phyloP scores from a whole-genome alignment of 2,113 vertebrate species.

The Onychostoma macrolepis region DNA sequence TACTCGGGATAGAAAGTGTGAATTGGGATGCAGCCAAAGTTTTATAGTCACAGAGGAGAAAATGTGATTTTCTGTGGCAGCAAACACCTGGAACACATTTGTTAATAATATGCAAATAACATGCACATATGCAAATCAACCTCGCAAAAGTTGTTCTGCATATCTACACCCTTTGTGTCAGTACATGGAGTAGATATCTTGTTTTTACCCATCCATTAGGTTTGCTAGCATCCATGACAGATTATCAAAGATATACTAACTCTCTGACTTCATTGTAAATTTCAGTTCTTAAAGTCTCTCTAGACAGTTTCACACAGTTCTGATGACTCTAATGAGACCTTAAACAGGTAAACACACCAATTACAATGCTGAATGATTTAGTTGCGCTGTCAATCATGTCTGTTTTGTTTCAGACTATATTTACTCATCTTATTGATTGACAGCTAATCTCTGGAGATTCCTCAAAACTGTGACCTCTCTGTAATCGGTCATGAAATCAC shows the following conservation, averaged over 20 bases:
- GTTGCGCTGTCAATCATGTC: not conserved
- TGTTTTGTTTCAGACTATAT: not conserved
- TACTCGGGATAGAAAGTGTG: not conserved
- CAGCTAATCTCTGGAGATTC: not conserved
- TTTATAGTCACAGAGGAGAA: not conserved
- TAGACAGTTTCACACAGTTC: not conserved
- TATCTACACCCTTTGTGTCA: not conserved
- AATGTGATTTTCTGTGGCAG: not conserved
- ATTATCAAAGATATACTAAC: not conserved
- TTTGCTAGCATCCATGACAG: not conserved
- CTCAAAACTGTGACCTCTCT: not conserved
- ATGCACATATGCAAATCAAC: not conserved
- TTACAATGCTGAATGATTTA: not conserved
- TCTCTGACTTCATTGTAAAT: not conserved
- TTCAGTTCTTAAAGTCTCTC: not conserved
- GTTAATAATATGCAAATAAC: not conserved
- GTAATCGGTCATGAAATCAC: not conserved
- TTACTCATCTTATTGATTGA: not conserved
- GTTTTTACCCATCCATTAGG: not conserved
- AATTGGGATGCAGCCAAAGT: not conserved
- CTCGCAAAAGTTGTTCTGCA: not conserved
- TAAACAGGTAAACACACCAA: not conserved
- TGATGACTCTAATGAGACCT: not conserved
- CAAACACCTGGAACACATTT: not conserved
- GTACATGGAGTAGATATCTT: not conserved